Evolutionary conservation across 2,797 vertebrate species (phyloP), one percentile per base, ranked within the genome.

Genomic region (Cossypha polioptera): DNA sequence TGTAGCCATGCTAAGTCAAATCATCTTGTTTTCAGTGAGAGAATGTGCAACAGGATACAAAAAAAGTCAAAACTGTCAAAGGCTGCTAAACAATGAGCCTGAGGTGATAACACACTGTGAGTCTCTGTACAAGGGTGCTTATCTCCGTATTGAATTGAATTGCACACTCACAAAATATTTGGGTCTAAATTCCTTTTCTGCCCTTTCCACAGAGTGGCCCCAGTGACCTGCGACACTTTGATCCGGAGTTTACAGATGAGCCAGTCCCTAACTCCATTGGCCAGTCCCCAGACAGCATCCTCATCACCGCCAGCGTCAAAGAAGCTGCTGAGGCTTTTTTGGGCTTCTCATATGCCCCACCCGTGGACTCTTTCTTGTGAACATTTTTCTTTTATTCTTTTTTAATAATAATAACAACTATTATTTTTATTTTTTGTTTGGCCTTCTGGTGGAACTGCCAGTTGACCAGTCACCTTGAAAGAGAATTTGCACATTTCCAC

Each of bases 221-320:
- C 72, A 99, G 97, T 17, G 99, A 99, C 97, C 98, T 99, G 90
- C 98, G 99, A 84, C 99, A 99, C 98, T 99, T 99, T 43, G 99
- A 99, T 95, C 99, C 99, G 0, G 99, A 99, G 98, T 99, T 99
- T 91, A 99, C 99, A 12, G 99, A 99, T 17, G 99, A 99, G 95
- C 99, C 99, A 0, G 99, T 99, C 82, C 98, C 99, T 67, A 99
- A 88, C 97, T 99, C 99, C 90, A 99, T 99, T 1, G 99, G 99
- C 94, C 98, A 98, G 84, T 99, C 99, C n/a, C 98, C 99, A 0
- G 99, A 99, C 97, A 99, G 99, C 92, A 98, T 98, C 54, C 98
- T 99, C 16, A 98, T 98, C 96, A 99, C 99, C 0, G 98, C 99
- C 97, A 99, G 99, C 5, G 99, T 99, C 97, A 99, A 99, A 94